Evolutionary conservation across 2,797 vertebrate genomes (phyloP).

Genomic region (Nasua narica): DNA sequence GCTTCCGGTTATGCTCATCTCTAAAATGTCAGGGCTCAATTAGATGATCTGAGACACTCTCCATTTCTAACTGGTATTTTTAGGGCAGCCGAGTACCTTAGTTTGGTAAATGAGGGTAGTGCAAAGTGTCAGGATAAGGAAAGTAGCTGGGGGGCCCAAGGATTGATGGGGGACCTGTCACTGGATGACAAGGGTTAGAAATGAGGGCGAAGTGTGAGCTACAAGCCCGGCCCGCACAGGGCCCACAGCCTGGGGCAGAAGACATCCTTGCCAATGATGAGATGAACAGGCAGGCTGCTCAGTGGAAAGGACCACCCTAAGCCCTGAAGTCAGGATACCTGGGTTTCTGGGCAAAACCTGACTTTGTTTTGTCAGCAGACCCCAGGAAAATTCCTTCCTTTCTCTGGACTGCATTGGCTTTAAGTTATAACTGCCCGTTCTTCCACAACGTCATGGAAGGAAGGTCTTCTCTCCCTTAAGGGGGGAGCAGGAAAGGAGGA

Average conservation of each 20-base stretch:
- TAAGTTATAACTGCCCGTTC: not conserved
- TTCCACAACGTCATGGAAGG: not conserved
- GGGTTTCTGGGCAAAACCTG: not conserved
- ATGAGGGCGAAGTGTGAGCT: not conserved
- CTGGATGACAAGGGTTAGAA: not conserved
- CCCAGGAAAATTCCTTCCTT: not conserved
- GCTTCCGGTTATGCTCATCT: not conserved
- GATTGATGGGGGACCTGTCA: not conserved
- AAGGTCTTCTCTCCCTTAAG: not conserved
- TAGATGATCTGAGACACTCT: not conserved
- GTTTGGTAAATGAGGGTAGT: not conserved
- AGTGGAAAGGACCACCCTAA: not conserved
- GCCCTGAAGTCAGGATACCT: not conserved
- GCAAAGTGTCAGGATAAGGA: not conserved
- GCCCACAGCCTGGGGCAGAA: not conserved
- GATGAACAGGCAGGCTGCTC: not conserved
- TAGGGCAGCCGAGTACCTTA: not conserved
- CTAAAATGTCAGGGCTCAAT: not conserved
- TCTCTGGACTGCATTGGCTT: not conserved
- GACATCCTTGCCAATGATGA: not conserved
- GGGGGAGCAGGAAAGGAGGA: not conserved
- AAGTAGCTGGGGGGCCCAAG: not conserved
- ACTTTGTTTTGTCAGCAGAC: not conserved
- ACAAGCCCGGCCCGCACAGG: not conserved
- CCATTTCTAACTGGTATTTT: constrained; percentile 14